phyloP scores from a whole-genome alignment of 2,797 vertebrate genomes.

The Myripristis murdjan region DNA sequence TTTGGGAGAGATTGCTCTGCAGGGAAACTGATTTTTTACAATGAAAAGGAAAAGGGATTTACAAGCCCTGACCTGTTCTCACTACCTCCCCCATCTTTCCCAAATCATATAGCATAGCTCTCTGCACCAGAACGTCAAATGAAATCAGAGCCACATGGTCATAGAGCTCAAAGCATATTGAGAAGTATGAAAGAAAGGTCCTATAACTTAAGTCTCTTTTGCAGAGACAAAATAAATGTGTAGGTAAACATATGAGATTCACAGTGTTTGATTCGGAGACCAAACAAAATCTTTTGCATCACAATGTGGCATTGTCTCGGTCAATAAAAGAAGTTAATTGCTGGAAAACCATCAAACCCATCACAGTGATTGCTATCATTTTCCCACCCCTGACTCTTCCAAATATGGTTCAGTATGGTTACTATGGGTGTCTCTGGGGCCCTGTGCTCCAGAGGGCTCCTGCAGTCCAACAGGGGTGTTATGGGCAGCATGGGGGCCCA shows the following conservation, averaged over 20 bases:
- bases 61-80: constrained; percentile 81
- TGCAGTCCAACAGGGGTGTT: constrained; percentile 8
- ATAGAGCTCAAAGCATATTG: constrained; percentile 50
- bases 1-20: constrained; percentile 60
- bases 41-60: constrained; percentile 82
- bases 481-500: not conserved
- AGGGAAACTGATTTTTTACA: constrained; percentile 78
- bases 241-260: constrained; percentile 3
- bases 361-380: constrained; percentile 28
- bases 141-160: constrained; percentile 77
- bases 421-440: not conserved
- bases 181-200: constrained; percentile 65
- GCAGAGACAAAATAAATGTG: constrained; percentile 51
- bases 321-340: constrained; percentile 48
- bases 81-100: constrained; percentile 72
- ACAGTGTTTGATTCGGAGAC: not conserved
- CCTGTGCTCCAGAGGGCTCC: constrained; percentile 9
- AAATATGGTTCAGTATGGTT: not conserved
- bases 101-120: constrained; percentile 78
- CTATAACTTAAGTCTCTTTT: constrained; percentile 37
- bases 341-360: constrained; percentile 19
- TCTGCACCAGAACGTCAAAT: constrained; percentile 68
- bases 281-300: constrained; percentile 18
- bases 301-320: constrained; percentile 20
- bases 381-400: not conserved